Conservation (phyloP, 2,113 vertebrate species). For the Gulo gulo region DNA sequence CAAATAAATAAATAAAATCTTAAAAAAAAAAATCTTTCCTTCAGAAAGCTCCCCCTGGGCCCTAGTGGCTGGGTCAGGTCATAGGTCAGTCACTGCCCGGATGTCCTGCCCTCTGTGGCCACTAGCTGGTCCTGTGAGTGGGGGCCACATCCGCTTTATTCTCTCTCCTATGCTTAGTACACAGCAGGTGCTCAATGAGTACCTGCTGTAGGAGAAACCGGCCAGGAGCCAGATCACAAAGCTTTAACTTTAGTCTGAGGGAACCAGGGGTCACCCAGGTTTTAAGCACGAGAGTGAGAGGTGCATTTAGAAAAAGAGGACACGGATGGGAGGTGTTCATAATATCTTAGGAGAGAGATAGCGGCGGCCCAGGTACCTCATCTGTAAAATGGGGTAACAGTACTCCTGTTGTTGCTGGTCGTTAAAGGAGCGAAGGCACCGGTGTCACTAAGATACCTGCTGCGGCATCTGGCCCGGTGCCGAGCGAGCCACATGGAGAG, state of each 20-base stretch:
- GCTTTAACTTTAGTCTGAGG: background rate
- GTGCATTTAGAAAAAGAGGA: background rate
- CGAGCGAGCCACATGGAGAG: accelerated
- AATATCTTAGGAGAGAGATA: background rate
- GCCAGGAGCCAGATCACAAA: accelerated
- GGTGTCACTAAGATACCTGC: accelerated
- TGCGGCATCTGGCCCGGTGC: background rate
- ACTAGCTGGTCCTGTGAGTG: background rate
- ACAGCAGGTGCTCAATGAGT: background rate
- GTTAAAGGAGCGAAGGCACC: background rate
- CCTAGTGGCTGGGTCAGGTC: too few relatives aligned
- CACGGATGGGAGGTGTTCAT: background rate
- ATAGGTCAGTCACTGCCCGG: background rate
- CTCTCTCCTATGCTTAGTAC: accelerated
- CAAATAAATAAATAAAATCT: too few relatives aligned
- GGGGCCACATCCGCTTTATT: accelerated
- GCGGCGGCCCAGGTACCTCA: background rate
- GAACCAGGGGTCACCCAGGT: background rate
- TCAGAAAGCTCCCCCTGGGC: background rate
- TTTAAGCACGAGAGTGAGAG: background rate
- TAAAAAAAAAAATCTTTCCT: accelerated
- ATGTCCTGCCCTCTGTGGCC: accelerated
- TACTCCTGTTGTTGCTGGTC: too few relatives aligned
- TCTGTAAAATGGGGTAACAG: background rate
- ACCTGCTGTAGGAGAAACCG: background rate